Evolutionary conservation across 2,113 vertebrate species (phyloP), one percentile per base, ranked within the genome.

Genomic region (Mandrillus leucophaeus): DNA sequence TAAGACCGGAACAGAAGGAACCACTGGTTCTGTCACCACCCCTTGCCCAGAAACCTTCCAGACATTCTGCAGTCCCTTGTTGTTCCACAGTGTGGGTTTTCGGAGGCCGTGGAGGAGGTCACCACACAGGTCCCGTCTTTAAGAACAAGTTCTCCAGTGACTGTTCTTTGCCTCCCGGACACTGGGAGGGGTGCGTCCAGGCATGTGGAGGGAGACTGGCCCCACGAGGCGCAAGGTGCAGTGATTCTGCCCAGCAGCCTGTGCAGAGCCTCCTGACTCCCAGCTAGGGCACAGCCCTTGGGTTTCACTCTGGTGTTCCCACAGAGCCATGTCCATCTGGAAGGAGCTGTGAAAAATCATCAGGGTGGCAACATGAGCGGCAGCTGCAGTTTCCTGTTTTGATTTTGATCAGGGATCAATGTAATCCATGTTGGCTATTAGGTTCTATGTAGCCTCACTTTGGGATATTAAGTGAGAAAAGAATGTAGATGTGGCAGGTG

Each of bases 331-430:
- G 7, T 4, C 64, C n/a, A 38, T 3, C 30, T 48, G 52, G 87
- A 64, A 38, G 45, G 27, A 61, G 48, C 7, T 10, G 18, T 30
- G 52, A 30, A 27, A 38, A 48, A 35, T 20, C 1, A 2, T 25
- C 25, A 1, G 0, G 18, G 18, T 2, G 9, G 76, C 16, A 2
- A 1, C 8, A 18, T 30, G 78, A 27, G 35, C 38, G 52, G 22
- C 3, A 32, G 70, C 5, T 52, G 18, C 17, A 27, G 40, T 88
- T 84, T 91, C 72, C 32, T 48, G 13, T 20, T 79, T 45, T 23
- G 38, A 5, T 18, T 89, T 61, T 32, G 10, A 22, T n/a, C 59
- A 38, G 32, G 25, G 30, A 55, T 0, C 85, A 17, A 1, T 45
- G 5, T 61, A 64, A 72, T 38, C 48, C n/a, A 17, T 14, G 17